Evolutionary conservation across 2,113 vertebrate genomes (phyloP), one percentile per base, ranked within the genome.

Genomic region (Phainopepla nitens): DNA sequence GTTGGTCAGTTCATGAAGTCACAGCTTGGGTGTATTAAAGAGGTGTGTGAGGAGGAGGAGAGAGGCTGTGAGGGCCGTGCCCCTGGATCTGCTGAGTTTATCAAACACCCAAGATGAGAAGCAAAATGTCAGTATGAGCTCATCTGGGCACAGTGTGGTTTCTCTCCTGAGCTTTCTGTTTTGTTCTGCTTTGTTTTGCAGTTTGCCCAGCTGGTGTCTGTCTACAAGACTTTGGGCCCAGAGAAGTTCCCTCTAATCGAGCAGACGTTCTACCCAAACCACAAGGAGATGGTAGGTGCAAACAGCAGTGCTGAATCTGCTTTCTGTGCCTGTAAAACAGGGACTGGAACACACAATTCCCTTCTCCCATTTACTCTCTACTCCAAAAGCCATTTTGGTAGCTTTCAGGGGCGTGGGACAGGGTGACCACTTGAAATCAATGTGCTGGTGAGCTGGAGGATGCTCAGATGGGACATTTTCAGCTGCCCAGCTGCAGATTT

Each of bases 181-280:
- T 45, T 87, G 21, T 51, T 94, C 94, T 97, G 66, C 85, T 97
- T 54, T 98, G 31, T 97, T 94, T 97, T 98, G 56, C 97, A 99
- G 99, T 99, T 99, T 98, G 98, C 99, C 89, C 99, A 99, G 97
- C 97, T 99, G 97, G 98, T 99, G 89, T 98, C 97, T 94, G 98
- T 98, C 96, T 99, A 98, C 97, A 99, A 99, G 98, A 97, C 93
- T 41, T 49, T 99, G 96, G 99, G 99, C 93, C 97, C 98, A 12
- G 99, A 99, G 65, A 99, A 99, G 95, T 99, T 99, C 75, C 99
- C 99, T 47, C 98, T 99, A 25, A 99, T 99, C 72, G 99, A 99
- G 87, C 99, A 99, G 94, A 99, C 99, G 0, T 99, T 99, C 98
- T 99, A 99, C 94, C 99, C 99, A 29, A 99, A 99, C 97, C 99